These are phyloP conservation scores for Pseudoatta argentina DNA, from an alignment of 1,140 invertebrate genomes.

Conservation along the genomic window DNA sequence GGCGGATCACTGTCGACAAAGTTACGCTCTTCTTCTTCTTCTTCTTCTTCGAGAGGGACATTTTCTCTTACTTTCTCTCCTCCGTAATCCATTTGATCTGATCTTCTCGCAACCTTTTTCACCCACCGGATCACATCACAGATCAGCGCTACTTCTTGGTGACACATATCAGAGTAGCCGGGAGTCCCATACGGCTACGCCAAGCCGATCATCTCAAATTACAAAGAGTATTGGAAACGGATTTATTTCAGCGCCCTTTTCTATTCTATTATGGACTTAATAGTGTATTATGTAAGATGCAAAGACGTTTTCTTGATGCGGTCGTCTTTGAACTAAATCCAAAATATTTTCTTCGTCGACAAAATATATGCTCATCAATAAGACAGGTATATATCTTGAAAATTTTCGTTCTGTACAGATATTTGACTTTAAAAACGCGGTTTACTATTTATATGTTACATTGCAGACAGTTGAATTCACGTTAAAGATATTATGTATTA, in stretches of 20 bases:
- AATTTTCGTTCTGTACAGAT: background rate
- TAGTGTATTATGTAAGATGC: constrained; percentile 54
- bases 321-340: background rate
- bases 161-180: constrained; percentile 70
- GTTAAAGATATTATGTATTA: constrained; percentile 5
- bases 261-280: constrained; percentile 75
- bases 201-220: constrained; percentile 84
- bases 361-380: background rate
- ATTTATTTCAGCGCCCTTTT: constrained; percentile 79
- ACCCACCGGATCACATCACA: constrained; percentile 72
- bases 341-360: constrained; percentile 7
- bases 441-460: background rate
- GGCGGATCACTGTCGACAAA: constrained; percentile 29
- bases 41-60: constrained; percentile 4
- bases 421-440: background rate
- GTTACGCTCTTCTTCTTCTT: constrained; percentile 46
- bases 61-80: constrained; percentile 53
- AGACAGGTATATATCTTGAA: background rate
- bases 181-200: constrained; percentile 65
- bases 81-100: constrained; percentile 69
- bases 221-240: constrained; percentile 83
- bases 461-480: background rate
- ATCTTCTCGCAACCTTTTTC: constrained; percentile 70
- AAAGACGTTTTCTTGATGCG: constrained; percentile 28
- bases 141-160: constrained; percentile 69